Evolutionary conservation across 1,140 invertebrate genomes (phyloP), one percentile per base, ranked within the genome.

Genomic region (Solenopsis invicta): DNA sequence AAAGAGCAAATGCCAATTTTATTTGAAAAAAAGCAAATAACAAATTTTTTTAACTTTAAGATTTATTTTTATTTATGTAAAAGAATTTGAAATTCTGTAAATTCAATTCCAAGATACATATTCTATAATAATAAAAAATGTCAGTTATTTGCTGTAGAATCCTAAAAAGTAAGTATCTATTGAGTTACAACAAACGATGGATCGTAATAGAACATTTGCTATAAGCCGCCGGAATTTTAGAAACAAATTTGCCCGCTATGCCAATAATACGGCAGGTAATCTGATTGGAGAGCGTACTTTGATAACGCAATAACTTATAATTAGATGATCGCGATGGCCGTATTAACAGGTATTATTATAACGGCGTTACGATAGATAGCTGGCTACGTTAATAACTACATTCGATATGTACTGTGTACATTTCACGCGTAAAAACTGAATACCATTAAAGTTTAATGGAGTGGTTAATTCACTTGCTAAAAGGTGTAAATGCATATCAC

Each of bases 391-490:
- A 90, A 90, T 90, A 86, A 89, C 77, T 78, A 62, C 87, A 82
- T 82, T 84, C 84, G 76, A 74, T 78, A 81, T 85, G 64, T 72
- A 61, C 50, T 77, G 86, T 88, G 81, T 90, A 88, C 82, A 90
- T 88, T 86, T 88, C 71, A 59, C 41, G 87, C 72, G 89, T 90
- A 91, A 90, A 90, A 91, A 91, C 88, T 64, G 84, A 88, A 90
- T 90, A 86, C 90, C 90, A 91, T 91, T 91, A 91, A 90, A 90
- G 87, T 90, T 85, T 90, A 91, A 91, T 91, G 90, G 90, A 87
- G 54, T 59, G 84, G 78, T 71, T 90, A 91, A 91, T 91, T 91
- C 54, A 90, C 64, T 29, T 71, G 82, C 71, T 86, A 85, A 90
- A 90, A 90, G 89, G 86, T 90, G 74, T 76, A 86, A 88, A 90